Conservation (phyloP, 2,888 invertebrate species). For the Drosophila infuscata region DNA sequence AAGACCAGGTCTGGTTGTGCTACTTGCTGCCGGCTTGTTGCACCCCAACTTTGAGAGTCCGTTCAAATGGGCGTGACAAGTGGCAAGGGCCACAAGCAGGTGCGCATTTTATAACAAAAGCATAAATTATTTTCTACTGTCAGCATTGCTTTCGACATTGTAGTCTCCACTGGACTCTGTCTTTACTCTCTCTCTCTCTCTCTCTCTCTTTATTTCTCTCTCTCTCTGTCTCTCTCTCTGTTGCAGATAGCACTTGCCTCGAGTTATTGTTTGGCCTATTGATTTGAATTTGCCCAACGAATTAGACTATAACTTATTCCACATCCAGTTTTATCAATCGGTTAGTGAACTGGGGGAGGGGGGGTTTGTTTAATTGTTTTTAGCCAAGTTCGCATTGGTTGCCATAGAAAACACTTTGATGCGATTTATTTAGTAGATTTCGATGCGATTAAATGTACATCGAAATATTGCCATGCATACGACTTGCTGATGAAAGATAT, state of each 20-base stretch:
- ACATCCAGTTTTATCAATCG: slow-evolving; percentile 12
- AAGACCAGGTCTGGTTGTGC: not conserved
- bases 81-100: slow-evolving; percentile 55
- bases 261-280: slow-evolving; percentile 74
- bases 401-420: slow-evolving; percentile 37
- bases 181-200: not conserved
- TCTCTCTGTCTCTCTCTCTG: not conserved
- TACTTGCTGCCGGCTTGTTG: slow-evolving; percentile 48
- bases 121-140: slow-evolving; percentile 82
- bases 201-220: not conserved
- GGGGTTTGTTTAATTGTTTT: slow-evolving; percentile 59
- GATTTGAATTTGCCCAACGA: slow-evolving; percentile 71
- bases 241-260: slow-evolving; percentile 33
- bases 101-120: slow-evolving; percentile 78
- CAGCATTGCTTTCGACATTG: slow-evolving; percentile 73
- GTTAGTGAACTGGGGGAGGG: not conserved
- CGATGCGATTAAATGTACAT: slow-evolving; percentile 24
- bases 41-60: slow-evolving; percentile 21
- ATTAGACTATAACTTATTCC: slow-evolving; percentile 58
- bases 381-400: slow-evolving; percentile 23
- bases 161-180: not conserved
- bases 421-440: slow-evolving; percentile 30
- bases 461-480: slow-evolving; percentile 8
- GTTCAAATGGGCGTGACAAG: slow-evolving; percentile 50
- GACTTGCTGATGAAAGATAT: slow-evolving; percentile 5